Base-by-base conservation (phyloP, 2,888 invertebrate species). In the Formica aserva region DNA sequence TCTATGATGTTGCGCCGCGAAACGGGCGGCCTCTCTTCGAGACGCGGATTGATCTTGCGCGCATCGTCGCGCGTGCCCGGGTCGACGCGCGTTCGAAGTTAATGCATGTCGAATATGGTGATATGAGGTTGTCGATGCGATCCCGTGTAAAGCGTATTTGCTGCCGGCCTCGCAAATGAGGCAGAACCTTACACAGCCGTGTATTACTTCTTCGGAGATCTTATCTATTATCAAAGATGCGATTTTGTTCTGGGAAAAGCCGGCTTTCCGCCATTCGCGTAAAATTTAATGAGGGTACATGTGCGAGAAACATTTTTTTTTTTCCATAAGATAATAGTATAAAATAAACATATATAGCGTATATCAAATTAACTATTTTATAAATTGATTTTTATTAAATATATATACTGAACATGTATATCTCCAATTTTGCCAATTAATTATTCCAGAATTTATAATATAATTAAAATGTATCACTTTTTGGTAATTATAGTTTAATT, bases 221-320 rank as follows among this genome's bases (percentile, higher is more conserved):
- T 93, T 93, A 93, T 93, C 92, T 35, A 85, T 63, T 80, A 85
- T 89, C 90, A 89, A 89, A 86, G 89, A 91, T 91, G 91, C 85
- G 80, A 87, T 87, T 60, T 38, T 15, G n/a, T 69, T 71, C 11
- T 41, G 15, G 22, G 45, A 72, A 74, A 72, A 18, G 22, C 8
- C 3, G 67, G 5, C 29, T 48, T 76, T 52, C 18, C 29, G 38
- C 35, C 26, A 5, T 29, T 29, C 18, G 41, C 18, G 1, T 11
- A 29, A 75, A n/a, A 48, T 67, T 75, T 32, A 66, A 75, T 45
- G 32, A 74, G 11, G 5, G 22, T n/a, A 32, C 9, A 35, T 15
- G 18, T 15, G 15, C 22, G 0, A 35, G 6, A 18, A 22, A 32
- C 15, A 3, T 15, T 55, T 55, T 22, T 9, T 3, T 57, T 3